A percentile compares a stretch with the other conserved stretches of the same genome.
Conservation (phyloP, 2,113 vertebrate species). For the Oncorhynchus tshawytscha region DNA sequence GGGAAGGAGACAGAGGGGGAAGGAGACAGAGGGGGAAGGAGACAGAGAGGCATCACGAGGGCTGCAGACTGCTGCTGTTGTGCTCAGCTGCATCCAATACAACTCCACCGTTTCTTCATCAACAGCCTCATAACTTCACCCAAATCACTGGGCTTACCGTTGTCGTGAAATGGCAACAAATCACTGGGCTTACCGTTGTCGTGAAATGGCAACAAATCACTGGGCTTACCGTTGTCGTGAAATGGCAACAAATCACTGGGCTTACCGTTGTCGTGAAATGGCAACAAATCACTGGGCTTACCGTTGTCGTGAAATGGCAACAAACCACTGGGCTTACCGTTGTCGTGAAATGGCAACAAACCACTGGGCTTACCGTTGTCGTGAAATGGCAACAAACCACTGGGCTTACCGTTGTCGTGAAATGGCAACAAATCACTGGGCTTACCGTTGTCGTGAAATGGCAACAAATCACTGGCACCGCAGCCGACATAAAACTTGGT, state of each 20-base stretch:
- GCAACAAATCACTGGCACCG: constrained; percentile 70
- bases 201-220: constrained; percentile 68
- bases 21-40: neutral
- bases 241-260: constrained; percentile 72
- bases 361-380: constrained; percentile 72
- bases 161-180: constrained; percentile 42
- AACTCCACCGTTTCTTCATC: constrained; percentile 80
- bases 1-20: no score
- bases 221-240: constrained; percentile 61
- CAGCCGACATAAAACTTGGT: constrained; percentile 5
- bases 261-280: constrained; percentile 51
- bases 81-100: constrained; percentile 75
- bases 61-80: neutral
- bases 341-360: constrained; percentile 53
- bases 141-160: constrained; percentile 79
- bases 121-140: constrained; percentile 84
- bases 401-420: constrained; percentile 61
- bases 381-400: constrained; percentile 68
- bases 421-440: constrained; percentile 73
- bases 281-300: constrained; percentile 76
- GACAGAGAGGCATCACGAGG: neutral
- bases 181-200: constrained; percentile 65
- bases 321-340: constrained; percentile 79
- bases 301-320: constrained; percentile 34
- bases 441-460: constrained; percentile 72